phyloP scores from a whole-genome alignment of 2,797 vertebrate genomes.

The Aeoliscus strigatus region DNA sequence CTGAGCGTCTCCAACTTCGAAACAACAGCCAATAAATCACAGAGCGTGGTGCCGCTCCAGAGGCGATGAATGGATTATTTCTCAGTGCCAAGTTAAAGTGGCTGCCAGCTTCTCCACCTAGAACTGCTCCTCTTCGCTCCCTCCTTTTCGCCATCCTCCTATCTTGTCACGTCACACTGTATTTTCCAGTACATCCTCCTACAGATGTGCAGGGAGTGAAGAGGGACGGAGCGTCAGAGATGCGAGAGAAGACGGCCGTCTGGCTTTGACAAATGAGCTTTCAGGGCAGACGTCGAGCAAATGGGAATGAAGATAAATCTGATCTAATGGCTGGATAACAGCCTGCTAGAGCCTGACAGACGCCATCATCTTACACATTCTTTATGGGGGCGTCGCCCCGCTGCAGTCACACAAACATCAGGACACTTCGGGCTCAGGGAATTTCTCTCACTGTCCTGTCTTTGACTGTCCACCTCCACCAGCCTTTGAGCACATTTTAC shows the following conservation, averaged over 20 bases:
- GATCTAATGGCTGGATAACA: conserved; percentile 79
- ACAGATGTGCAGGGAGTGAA: conserved; percentile 40
- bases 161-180: conserved; percentile 67
- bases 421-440: conserved; percentile 11
- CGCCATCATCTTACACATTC: conserved; percentile 71
- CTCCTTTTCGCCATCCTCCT: conserved; percentile 34
- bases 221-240: conserved; percentile 42
- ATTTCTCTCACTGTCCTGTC: conserved; percentile 30
- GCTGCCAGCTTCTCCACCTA: conserved; percentile 55
- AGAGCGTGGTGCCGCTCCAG: conserved; percentile 33
- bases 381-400: conserved; percentile 64
- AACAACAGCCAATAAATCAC: conserved; percentile 70
- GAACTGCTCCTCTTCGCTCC: conserved; percentile 22
- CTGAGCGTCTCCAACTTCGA: conserved; percentile 47
- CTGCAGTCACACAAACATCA: conserved; percentile 42
- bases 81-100: conserved; percentile 65
- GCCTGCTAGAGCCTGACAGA: conserved; percentile 74
- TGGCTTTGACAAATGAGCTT: conserved; percentile 79
- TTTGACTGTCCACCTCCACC: too few species aligned
- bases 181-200: conserved; percentile 71
- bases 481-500: too few species aligned
- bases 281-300: conserved; percentile 65
- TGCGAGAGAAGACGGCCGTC: conserved; percentile 56
- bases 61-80: conserved; percentile 59
- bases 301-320: conserved; percentile 77